Evolutionary conservation across 2,113 vertebrate genomes (phyloP).

Genomic region (Nycticebus coucang): DNA sequence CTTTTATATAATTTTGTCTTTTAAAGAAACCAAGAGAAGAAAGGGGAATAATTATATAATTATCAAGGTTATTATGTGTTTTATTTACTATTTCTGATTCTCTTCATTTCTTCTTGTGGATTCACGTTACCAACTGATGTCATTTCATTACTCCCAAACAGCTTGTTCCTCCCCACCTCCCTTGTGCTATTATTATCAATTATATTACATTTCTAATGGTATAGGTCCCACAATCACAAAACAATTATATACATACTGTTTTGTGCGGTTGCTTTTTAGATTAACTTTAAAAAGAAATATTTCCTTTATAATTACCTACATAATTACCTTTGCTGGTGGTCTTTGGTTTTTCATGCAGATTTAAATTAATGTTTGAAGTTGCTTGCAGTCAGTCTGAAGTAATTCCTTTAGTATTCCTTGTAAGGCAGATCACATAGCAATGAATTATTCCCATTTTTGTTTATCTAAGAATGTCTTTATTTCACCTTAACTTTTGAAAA

Average conservation of each 20-base stretch:
- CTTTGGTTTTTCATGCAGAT: not conserved
- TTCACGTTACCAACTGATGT: not conserved
- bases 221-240: not conserved
- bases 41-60: not conserved
- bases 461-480: slow-evolving; percentile 35
- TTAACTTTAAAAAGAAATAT: not conserved
- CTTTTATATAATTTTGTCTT: not conserved
- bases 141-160: not conserved
- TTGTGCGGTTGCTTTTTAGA: not conserved
- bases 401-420: not conserved
- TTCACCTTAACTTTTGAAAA: not conserved
- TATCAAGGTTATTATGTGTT: not conserved
- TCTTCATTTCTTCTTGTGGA: not conserved
- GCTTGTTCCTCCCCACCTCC: not conserved
- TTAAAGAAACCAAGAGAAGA: slow-evolving; percentile 2
- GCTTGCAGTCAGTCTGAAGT: not conserved
- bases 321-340: not conserved
- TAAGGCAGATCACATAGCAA: not conserved
- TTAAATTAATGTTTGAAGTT: not conserved
- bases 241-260: not conserved
- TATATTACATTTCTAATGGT: not conserved
- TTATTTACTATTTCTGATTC: not conserved
- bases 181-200: not conserved
- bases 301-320: not conserved
- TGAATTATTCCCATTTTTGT: not conserved